Evolutionary conservation across 2,888 invertebrate species (phyloP), one percentile per base, ranked within the genome.

Genomic region (Agrochola lota): DNA sequence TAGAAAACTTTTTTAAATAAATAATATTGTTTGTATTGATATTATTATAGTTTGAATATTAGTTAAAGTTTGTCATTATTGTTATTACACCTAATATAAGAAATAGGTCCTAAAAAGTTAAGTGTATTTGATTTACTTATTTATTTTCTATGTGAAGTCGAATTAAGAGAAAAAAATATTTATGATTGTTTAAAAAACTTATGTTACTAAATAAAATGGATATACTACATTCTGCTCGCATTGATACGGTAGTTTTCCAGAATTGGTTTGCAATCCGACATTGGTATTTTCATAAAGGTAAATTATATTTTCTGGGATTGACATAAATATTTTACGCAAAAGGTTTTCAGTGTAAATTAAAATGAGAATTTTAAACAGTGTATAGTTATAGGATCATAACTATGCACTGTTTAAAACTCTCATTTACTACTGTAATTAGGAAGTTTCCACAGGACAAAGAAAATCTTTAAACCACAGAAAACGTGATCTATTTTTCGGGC

Each of bases 1-100:
- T n/a, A n/a, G 15, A n/a, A 57, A 74, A 35, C 20, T 55, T 55
- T 71, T 59, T 5, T 11, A 26, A 79, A 79, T 59, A 59, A 67
- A 49, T 52, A 43, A 7, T 2, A n/a, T 62, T 12, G 12, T 52
- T 20, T 60, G 23, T 40, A 59, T 59, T 69, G 2, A 23, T 46
- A 46, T 49, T n/a, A 15, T n/a, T n/a, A 15, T 30, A 20, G 26
- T 77, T 46, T 17, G 26, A 57, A 71, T 80, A 12, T 52, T 52
- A 43, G 20, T 63, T n/a, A 5, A 15, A 35, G n/a, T 71, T 72
- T 12, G 2, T 15, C 2, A 59, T 35, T 46, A 35, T n/a, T 43
- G 17, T 26, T 9, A 40, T 20, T 35, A 12, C n/a, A 35, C 1
- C 6, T 17, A 23, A 17, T 69, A 68, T 23, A 35, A 17, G 23